These are phyloP conservation scores for Phyllotreta striolata DNA, from an alignment of 2,888 invertebrate species.

Conservation along the genomic window DNA sequence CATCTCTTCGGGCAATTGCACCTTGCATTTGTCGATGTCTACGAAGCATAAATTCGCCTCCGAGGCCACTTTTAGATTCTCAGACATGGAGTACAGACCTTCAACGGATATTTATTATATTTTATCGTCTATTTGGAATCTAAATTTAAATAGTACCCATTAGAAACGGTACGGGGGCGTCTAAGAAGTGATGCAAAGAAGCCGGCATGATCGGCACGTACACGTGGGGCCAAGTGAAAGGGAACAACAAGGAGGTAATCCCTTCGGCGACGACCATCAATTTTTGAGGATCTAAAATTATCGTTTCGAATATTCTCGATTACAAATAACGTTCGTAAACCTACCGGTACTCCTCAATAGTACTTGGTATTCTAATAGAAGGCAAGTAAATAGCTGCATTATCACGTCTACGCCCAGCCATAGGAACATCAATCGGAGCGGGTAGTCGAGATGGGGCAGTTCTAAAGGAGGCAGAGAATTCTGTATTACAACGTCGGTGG, in stretches of 20 bases:
- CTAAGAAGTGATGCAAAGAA: constrained; percentile 93
- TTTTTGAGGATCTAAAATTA: constrained; percentile 83
- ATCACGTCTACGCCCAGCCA: constrained; percentile 92
- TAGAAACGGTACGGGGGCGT: constrained; percentile 98
- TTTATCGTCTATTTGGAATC: neutral
- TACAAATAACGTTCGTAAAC: constrained; percentile 8
- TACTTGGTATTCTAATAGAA: constrained; percentile 96
- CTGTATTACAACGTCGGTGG: constrained; percentile 74
- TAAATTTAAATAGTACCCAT: constrained; percentile 74
- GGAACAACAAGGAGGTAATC: constrained; percentile 87
- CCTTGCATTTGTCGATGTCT: constrained; percentile 91
- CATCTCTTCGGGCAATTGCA: constrained; percentile 95
- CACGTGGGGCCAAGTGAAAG: constrained; percentile 98
- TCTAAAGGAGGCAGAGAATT: constrained; percentile 82
- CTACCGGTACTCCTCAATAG: constrained; percentile 89
- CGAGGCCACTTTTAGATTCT: constrained; percentile 72
- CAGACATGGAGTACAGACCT: constrained; percentile 71
- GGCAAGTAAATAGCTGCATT: constrained; percentile 92
- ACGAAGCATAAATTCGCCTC: constrained; percentile 94
- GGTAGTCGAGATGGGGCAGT: constrained; percentile 93
- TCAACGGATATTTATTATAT: constrained; percentile 27
- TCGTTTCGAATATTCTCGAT: constrained; percentile 4
- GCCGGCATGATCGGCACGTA: constrained; percentile 98
- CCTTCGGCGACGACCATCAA: constrained; percentile 97
- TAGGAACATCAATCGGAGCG: constrained; percentile 85